These are phyloP conservation scores for Pyralis farinalis DNA, from an alignment of 2,888 invertebrate species.

Conservation along the genomic window DNA sequence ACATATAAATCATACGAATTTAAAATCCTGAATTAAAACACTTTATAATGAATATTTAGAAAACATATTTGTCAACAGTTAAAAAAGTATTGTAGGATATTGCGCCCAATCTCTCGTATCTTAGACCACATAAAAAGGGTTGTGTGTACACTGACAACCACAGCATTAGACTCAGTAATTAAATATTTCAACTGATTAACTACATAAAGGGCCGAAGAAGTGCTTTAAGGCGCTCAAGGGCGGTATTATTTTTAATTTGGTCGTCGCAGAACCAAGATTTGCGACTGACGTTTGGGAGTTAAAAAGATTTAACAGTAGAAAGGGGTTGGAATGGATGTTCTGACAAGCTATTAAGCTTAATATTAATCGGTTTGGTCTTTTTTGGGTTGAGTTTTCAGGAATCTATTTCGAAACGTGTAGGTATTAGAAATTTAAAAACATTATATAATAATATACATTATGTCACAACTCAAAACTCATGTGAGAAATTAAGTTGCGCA, in stretches of 20 bases:
- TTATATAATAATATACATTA: too few species aligned
- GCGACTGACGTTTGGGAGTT: slow-evolving; percentile 49
- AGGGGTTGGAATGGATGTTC: slow-evolving; percentile 52
- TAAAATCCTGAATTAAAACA: too few species aligned
- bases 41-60: too few species aligned
- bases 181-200: slow-evolving; percentile 79
- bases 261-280: slow-evolving; percentile 54
- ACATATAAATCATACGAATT: too few species aligned
- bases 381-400: slow-evolving; percentile 13
- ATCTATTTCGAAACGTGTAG: too few species aligned
- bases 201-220: slow-evolving; percentile 55
- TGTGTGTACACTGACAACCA: slow-evolving; percentile 39
- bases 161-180: slow-evolving; percentile 61
- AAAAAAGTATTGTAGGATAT: too few species aligned
- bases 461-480: too few species aligned
- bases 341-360: slow-evolving; percentile 51
- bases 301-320: slow-evolving; percentile 51
- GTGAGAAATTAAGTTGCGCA: too few species aligned
- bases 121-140: slow-evolving; percentile 32
- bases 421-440: too few species aligned
- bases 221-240: slow-evolving; percentile 49
- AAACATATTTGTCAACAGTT: too few species aligned
- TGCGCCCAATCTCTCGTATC: slow-evolving; percentile 20
- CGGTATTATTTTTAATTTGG: slow-evolving; percentile 72
- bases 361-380: slow-evolving; percentile 62